Percentiles rank a stretch among this genome's conserved stretches.
Evolutionary conservation across 2,888 invertebrate species (phyloP).

Genomic region (Anarsia innoxiella): DNA sequence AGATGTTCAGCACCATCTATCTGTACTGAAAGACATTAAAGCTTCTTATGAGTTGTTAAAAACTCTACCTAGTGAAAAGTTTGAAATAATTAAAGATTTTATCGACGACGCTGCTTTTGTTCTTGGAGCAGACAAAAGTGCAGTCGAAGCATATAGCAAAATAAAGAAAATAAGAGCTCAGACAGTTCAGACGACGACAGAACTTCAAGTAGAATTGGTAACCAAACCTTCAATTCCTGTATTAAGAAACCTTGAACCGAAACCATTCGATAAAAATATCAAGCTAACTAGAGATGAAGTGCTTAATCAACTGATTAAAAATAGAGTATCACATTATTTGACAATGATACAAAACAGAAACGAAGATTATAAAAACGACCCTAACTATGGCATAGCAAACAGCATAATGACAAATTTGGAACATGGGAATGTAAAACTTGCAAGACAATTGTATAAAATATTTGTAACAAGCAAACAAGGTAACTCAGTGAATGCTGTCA

Average conservation of each 20-base stretch:
- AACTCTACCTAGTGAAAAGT: slow-evolving; percentile 26
- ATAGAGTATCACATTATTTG: slow-evolving; percentile 42
- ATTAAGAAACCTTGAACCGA: slow-evolving; percentile 4
- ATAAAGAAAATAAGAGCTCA: slow-evolving; percentile 2
- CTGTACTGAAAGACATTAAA: slow-evolving; percentile 34
- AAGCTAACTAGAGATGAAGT: slow-evolving; percentile 45
- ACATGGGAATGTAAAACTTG: slow-evolving; percentile 41
- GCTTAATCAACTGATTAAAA: slow-evolving; percentile 51
- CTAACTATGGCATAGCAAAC: slow-evolving; percentile 46
- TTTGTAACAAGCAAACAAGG: slow-evolving; percentile 24
- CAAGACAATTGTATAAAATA: slow-evolving; percentile 48
- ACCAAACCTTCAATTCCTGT: no score
- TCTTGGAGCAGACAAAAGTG: slow-evolving; percentile 35
- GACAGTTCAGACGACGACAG: background rate
- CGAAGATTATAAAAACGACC: slow-evolving; percentile 27
- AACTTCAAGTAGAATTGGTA: background rate
- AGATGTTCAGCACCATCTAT: slow-evolving; percentile 34
- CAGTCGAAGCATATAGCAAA: slow-evolving; percentile 28
- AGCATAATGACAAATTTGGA: slow-evolving; percentile 42
- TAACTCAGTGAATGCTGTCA: background rate
- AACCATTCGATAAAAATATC: slow-evolving; percentile 11
- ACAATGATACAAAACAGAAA: slow-evolving; percentile 35
- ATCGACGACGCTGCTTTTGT: slow-evolving; percentile 32
- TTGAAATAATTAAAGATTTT: slow-evolving; percentile 39
- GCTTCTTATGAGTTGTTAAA: slow-evolving; percentile 21